phyloP scores from a whole-genome alignment of 2,888 invertebrate species.

The Melieria crassipennis region DNA sequence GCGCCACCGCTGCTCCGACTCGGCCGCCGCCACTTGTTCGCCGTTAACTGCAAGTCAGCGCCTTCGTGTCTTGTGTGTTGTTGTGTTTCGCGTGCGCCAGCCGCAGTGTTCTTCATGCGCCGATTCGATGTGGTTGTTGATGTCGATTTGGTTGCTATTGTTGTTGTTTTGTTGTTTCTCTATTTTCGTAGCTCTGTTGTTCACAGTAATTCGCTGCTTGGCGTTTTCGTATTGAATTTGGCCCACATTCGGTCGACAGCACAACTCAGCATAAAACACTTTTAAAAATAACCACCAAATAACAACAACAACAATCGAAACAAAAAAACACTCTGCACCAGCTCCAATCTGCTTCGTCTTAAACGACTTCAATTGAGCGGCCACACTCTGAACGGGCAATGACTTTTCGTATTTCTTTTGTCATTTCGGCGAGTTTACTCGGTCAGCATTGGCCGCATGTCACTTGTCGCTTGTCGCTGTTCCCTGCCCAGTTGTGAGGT shows the following conservation, averaged over 20 bases:
- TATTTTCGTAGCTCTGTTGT: background rate
- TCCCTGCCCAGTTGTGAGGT: background rate
- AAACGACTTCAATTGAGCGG: background rate
- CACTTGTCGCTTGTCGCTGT: background rate
- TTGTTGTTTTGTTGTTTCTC: background rate
- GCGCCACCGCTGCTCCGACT: too few relatives aligned
- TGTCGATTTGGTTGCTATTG: background rate
- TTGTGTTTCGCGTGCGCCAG: background rate
- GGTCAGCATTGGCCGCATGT: too few relatives aligned
- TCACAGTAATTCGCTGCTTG: background rate
- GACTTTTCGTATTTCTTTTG: constrained; percentile 1
- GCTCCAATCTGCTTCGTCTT: background rate
- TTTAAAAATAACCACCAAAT: background rate
- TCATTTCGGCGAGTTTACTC: background rate
- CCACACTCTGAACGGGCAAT: background rate
- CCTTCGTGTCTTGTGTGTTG: background rate
- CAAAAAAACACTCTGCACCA: background rate
- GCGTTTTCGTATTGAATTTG: constrained; percentile 4
- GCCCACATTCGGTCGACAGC: constrained; percentile 3
- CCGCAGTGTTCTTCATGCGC: background rate
- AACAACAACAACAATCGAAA: background rate
- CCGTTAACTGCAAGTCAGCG: background rate
- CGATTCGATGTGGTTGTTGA: constrained; percentile 1
- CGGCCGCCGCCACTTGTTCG: background rate
- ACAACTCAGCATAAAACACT: background rate